These are phyloP conservation scores for Hydrochoerus hydrochaeris DNA, from an alignment of 2,113 vertebrate genomes.

Conservation along the genomic window DNA sequence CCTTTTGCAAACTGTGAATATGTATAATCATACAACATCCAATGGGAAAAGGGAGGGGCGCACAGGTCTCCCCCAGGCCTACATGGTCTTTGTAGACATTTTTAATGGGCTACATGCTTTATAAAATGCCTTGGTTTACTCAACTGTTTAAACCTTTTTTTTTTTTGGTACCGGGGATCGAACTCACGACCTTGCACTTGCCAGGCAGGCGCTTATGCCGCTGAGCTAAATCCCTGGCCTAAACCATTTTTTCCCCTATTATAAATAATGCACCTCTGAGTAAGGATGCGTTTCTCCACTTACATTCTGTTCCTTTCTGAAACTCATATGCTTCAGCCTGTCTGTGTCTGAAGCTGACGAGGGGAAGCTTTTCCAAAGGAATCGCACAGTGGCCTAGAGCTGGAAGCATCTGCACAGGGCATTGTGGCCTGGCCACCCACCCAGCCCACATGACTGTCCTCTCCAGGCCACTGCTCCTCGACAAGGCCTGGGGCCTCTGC, in stretches of 20 bases:
- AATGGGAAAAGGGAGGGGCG: neutral
- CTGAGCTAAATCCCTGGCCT: no score
- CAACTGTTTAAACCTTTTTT: neutral
- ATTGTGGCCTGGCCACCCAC: neutral
- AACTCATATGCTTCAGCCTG: neutral
- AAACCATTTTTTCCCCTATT: neutral
- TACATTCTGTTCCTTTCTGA: neutral
- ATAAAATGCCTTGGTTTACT: conserved; percentile 1
- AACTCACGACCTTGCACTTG: no score
- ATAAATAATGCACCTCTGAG: conserved; percentile 41
- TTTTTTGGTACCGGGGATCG: no score
- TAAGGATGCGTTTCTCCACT: neutral
- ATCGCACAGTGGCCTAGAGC: neutral
- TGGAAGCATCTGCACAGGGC: neutral
- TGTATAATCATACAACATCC: neutral
- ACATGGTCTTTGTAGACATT: neutral
- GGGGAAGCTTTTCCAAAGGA: neutral
- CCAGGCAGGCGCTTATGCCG: no score
- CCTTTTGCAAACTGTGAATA: neutral
- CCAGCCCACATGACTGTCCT: no score
- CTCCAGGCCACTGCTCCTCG: no score
- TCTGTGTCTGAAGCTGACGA: neutral
- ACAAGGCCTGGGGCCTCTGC: neutral
- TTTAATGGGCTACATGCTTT: neutral
- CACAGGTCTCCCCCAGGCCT: neutral